Conservation (phyloP, 2,888 invertebrate genomes). For the Meta bourneti region DNA sequence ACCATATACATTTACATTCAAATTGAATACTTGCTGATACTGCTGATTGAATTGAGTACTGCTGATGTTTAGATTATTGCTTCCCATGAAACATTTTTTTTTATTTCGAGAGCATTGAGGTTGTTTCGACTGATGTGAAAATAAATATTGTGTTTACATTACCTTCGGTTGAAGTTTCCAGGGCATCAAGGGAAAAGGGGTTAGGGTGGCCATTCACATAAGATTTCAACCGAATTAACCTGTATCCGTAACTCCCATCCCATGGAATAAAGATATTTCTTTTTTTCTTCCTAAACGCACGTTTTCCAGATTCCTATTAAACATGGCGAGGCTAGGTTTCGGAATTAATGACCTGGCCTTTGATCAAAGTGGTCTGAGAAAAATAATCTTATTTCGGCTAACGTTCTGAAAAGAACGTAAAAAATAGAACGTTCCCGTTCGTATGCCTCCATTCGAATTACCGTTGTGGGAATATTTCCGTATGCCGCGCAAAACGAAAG, state of each 20-base stretch:
- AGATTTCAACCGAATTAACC: too few species aligned
- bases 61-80: too few species aligned
- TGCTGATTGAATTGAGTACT: too few species aligned
- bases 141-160: too few species aligned
- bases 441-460: conserved; percentile 21
- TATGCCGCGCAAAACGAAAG: conserved; percentile 13
- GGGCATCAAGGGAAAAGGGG: too few species aligned
- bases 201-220: too few species aligned
- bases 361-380: conserved; percentile 41
- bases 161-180: too few species aligned
- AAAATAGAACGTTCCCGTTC: not conserved
- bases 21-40: too few species aligned
- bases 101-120: too few species aligned
- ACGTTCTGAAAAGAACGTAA: conserved; percentile 5
- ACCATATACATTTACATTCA: too few species aligned
- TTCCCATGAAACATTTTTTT: too few species aligned
- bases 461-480: conserved; percentile 42
- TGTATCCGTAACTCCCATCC: not conserved
- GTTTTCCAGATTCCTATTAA: not conserved
- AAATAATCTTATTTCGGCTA: conserved; percentile 49
- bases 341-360: conserved; percentile 38
- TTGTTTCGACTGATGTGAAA: too few species aligned
- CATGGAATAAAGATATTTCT: not conserved
- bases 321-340: conserved; percentile 11
- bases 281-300: not conserved